phyloP scores from a whole-genome alignment of 2,113 vertebrate species.

The Tachuris rubrigastra region DNA sequence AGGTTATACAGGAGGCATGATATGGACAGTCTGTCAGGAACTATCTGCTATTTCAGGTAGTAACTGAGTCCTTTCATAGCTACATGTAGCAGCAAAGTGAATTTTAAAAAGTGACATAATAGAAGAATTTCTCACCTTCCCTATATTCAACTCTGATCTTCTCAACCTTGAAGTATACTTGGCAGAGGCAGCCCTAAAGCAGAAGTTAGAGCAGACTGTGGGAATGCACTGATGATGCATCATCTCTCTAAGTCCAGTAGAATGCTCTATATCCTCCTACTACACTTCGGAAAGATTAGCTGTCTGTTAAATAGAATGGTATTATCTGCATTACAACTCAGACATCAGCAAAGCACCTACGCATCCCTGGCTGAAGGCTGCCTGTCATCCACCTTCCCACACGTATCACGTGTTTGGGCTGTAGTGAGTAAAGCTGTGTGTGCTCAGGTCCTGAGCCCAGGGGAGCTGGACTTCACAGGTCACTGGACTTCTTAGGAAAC shows the following conservation, averaged over 20 bases:
- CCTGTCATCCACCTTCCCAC: background rate
- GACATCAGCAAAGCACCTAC: slow-evolving; percentile 1
- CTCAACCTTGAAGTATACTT: background rate
- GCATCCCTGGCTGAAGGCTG: slow-evolving; percentile 19
- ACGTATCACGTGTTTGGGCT: background rate
- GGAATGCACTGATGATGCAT: background rate
- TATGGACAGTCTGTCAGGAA: background rate
- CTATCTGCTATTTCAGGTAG: background rate
- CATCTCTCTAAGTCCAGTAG: background rate
- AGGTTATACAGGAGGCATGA: background rate
- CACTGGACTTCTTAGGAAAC: background rate
- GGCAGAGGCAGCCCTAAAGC: background rate
- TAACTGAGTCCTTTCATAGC: background rate
- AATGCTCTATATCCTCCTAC: background rate
- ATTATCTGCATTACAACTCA: background rate
- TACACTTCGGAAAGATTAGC: background rate
- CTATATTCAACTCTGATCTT: background rate
- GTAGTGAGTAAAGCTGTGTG: background rate
- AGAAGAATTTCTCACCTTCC: background rate
- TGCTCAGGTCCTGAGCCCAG: background rate
- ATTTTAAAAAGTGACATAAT: background rate
- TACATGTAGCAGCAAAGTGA: background rate
- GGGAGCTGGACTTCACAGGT: background rate
- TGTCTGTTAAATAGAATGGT: background rate
- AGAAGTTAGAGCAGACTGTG: background rate